phyloP scores from a whole-genome alignment of 1,140 invertebrate species.

The Latrodectus geometricus region DNA sequence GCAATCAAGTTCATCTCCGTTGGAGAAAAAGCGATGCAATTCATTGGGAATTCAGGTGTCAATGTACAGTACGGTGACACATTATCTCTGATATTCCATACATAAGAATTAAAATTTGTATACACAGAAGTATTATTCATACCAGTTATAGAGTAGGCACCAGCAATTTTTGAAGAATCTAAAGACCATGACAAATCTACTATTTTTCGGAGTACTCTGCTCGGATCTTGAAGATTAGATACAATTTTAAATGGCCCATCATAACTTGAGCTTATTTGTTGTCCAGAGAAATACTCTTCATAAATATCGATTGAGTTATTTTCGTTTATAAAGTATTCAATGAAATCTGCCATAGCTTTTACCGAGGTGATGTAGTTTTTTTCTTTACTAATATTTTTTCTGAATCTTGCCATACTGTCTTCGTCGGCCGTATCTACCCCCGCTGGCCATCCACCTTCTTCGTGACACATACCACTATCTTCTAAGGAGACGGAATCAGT shows the following conservation, averaged over 20 bases:
- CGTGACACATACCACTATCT: conserved; percentile 84
- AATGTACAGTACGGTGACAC: conserved; percentile 4
- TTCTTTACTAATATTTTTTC: conserved; percentile 96
- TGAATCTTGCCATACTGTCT: conserved; percentile 88
- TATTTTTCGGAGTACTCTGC: not conserved
- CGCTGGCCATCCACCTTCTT: conserved; percentile 97
- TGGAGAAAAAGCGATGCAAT: conserved; percentile 13
- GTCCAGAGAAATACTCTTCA: conserved; percentile 84
- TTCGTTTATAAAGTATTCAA: conserved; percentile 90
- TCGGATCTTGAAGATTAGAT: not conserved
- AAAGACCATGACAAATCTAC: conserved; percentile 28
- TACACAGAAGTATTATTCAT: too few relatives aligned
- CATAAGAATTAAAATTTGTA: conserved; percentile 35
- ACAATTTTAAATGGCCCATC: conserved; percentile 4
- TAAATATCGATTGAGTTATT: conserved; percentile 95
- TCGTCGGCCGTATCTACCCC: conserved; percentile 90
- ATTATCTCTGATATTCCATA: conserved; percentile 32
- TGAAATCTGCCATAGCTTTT: conserved; percentile 78
- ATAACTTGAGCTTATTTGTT: not conserved
- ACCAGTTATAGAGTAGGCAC: conserved; percentile 6
- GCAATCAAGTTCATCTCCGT: not conserved
- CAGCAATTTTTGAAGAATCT: conserved; percentile 32
- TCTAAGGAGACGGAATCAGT: conserved; percentile 85
- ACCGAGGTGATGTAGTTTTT: conserved; percentile 90
- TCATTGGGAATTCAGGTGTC: conserved; percentile 1